phyloP scores from a whole-genome alignment of 35 echinoderm and acorn worm species.

The Heliocidaris tuberculata region DNA sequence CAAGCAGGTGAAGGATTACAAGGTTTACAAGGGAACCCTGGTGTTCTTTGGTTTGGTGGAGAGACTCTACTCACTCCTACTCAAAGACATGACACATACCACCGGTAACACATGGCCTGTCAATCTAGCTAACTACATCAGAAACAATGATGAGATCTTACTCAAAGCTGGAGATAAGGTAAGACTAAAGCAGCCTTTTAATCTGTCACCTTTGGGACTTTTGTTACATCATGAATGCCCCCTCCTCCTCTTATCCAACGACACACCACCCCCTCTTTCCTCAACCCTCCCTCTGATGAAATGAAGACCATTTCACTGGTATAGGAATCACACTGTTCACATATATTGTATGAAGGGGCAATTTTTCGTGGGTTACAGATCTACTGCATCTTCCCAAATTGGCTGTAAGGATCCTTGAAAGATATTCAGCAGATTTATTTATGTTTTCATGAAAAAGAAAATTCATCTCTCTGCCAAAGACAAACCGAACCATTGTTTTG shows the following conservation, averaged over 20 bases:
- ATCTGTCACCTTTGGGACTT: not conserved
- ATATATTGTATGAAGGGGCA: too few species aligned
- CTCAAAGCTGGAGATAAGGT: slow-evolving; percentile 95
- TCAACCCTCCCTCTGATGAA: too few species aligned
- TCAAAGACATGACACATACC: slow-evolving; percentile 67
- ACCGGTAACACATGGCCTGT: slow-evolving; percentile 75
- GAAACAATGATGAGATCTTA: slow-evolving; percentile 87
- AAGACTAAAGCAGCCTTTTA: not conserved
- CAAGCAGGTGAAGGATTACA: slow-evolving; percentile 91
- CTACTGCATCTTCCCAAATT: too few species aligned
- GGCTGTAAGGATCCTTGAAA: too few species aligned
- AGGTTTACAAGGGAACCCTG: slow-evolving; percentile 72
- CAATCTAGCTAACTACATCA: slow-evolving; percentile 79
- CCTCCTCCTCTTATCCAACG: slow-evolving; percentile 47
- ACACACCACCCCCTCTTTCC: not conserved
- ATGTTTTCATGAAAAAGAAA: too few species aligned
- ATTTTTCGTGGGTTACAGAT: too few species aligned
- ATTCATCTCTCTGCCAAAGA: too few species aligned
- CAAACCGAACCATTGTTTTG: too few species aligned
- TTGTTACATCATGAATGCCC: not conserved
- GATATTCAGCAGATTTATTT: too few species aligned
- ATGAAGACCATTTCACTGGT: too few species aligned
- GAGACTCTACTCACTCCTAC: slow-evolving; percentile 64
- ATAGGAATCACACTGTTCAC: too few species aligned
- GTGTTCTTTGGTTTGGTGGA: slow-evolving; percentile 85